phyloP scores from a whole-genome alignment of 2,888 invertebrate genomes.

The Acleris holmiana region DNA sequence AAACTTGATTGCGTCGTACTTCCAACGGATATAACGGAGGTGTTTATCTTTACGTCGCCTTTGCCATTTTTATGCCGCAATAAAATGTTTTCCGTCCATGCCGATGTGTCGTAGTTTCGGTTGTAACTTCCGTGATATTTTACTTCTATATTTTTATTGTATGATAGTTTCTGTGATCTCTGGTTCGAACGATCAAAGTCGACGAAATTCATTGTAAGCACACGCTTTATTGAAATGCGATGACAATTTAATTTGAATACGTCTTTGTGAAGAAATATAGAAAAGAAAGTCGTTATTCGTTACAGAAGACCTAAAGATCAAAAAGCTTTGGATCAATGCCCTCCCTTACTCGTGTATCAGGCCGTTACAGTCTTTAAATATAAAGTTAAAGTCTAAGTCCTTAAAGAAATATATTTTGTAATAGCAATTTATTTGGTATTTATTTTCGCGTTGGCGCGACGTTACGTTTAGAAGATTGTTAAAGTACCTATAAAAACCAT shows the following conservation, averaged over 20 bases:
- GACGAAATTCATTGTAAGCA: too few species aligned
- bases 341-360: too few species aligned
- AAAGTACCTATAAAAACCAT: conserved; percentile 7
- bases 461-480: conserved; percentile 1
- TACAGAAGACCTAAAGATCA: too few species aligned
- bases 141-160: background rate
- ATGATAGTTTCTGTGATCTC: background rate
- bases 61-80: conserved; percentile 25
- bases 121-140: conserved; percentile 21
- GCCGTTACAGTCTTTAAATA: too few species aligned
- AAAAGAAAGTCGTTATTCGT: too few species aligned
- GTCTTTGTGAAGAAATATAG: background rate
- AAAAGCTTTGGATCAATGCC: too few species aligned
- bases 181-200: too few species aligned
- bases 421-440: conserved; percentile 2
- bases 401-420: background rate
- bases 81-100: conserved; percentile 24
- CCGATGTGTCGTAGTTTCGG: conserved; percentile 8
- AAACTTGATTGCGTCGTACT: conserved; percentile 28
- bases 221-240: too few species aligned
- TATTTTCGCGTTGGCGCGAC: background rate
- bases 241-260: background rate
- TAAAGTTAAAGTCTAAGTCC: background rate
- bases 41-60: conserved; percentile 32
- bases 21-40: conserved; percentile 16